Evolutionary conservation across 2,888 invertebrate genomes (phyloP).

Genomic region (Phyllotreta striolata): DNA sequence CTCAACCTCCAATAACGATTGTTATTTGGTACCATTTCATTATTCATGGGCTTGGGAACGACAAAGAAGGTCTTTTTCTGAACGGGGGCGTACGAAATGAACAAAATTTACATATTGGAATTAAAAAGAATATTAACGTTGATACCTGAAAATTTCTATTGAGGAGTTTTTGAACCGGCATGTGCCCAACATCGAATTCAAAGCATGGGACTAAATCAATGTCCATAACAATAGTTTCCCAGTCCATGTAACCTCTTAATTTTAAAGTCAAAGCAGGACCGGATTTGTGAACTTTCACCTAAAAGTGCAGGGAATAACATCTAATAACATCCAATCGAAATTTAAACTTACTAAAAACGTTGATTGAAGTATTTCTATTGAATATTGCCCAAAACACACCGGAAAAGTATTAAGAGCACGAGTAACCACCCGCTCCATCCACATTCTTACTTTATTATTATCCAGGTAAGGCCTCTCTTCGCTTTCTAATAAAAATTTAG

Average conservation of each 20-base stretch:
- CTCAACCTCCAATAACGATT: constrained; percentile 66
- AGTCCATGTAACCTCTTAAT: constrained; percentile 45
- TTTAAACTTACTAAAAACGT: constrained; percentile 6
- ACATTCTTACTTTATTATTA: constrained; percentile 63
- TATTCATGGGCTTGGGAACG: constrained; percentile 65
- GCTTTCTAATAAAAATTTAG: constrained; percentile 51
- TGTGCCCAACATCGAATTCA: constrained; percentile 60
- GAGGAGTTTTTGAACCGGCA: constrained; percentile 59
- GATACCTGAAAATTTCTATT: constrained; percentile 39
- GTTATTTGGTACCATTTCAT: constrained; percentile 38
- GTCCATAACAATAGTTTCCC: constrained; percentile 54
- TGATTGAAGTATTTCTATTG: constrained; percentile 48
- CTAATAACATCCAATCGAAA: neutral
- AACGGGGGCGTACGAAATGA: constrained; percentile 40
- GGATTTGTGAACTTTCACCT: constrained; percentile 59
- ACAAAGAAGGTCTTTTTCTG: constrained; percentile 60
- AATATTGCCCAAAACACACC: constrained; percentile 27
- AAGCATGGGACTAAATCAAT: constrained; percentile 67
- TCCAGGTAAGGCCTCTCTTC: constrained; percentile 62
- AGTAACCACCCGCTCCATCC: constrained; percentile 64
- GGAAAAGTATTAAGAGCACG: constrained; percentile 61
- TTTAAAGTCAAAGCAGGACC: constrained; percentile 66
- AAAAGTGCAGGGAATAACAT: constrained; percentile 44
- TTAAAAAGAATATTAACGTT: constrained; percentile 4
- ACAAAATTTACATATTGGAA: neutral